These are phyloP conservation scores for Lepidostoma basale DNA, from an alignment of 1,140 invertebrate genomes.

Conservation along the genomic window DNA sequence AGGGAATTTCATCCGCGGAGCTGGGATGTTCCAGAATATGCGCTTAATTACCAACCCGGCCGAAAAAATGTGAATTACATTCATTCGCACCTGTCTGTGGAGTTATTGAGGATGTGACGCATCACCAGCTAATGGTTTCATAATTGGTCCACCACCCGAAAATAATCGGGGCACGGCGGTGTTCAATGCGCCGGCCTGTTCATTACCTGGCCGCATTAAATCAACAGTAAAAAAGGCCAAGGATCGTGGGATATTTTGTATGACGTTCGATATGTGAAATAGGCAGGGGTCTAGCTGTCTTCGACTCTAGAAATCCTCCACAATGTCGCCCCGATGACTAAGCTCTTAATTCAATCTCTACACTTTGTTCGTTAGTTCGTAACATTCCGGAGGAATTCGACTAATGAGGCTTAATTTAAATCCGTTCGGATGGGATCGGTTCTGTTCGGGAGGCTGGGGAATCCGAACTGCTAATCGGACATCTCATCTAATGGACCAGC, in stretches of 20 bases:
- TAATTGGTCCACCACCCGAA: constrained; percentile 39
- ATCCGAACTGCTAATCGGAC: constrained; percentile 2
- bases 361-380: constrained; percentile 22
- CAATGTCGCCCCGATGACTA: constrained; percentile 31
- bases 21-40: too few species aligned
- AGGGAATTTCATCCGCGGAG: too few species aligned
- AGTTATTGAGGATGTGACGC: constrained; percentile 44
- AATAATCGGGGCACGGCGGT: constrained; percentile 26
- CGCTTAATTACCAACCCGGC: not conserved
- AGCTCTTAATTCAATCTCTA: constrained; percentile 33
- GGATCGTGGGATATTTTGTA: constrained; percentile 32
- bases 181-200: not conserved
- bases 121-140: constrained; percentile 41
- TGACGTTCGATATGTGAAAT: constrained; percentile 21
- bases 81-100: constrained; percentile 40
- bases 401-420: constrained; percentile 39
- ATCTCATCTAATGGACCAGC: constrained; percentile 27
- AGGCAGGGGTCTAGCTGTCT: not conserved
- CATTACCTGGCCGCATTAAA: constrained; percentile 11
- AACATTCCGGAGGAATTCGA: constrained; percentile 30
- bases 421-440: constrained; percentile 32
- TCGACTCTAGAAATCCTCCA: not conserved
- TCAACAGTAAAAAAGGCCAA: constrained; percentile 22
- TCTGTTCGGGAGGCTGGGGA: constrained; percentile 21
- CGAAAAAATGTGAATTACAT: constrained; percentile 38